Conservation (phyloP, 2,113 vertebrate species). For the Octodon degus region DNA sequence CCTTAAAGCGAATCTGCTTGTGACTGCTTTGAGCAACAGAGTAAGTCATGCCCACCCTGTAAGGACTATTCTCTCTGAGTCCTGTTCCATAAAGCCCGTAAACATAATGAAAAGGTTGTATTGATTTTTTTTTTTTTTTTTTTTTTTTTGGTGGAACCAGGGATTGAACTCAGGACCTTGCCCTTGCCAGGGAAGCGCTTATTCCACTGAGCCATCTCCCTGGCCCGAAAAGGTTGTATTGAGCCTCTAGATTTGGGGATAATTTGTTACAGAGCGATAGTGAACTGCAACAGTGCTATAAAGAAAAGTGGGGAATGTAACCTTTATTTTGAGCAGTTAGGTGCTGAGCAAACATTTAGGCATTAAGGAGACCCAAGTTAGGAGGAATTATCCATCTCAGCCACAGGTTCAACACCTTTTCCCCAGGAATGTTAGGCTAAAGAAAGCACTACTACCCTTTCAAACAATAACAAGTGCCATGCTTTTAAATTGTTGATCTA, state of each 20-base stretch:
- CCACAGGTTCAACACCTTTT: background rate
- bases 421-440: background rate
- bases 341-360: constrained; percentile 18
- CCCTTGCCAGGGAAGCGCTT: no score
- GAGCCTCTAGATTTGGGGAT: background rate
- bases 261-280: constrained; percentile 7
- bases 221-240: background rate
- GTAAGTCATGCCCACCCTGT: background rate
- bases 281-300: background rate
- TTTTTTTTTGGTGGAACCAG: rapidly evolving
- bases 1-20: background rate
- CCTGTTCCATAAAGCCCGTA: background rate
- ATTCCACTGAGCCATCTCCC: no score
- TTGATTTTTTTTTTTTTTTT: background rate
- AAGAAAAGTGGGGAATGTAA: background rate
- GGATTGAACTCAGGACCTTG: no score
- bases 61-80: background rate
- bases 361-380: background rate
- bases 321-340: constrained; percentile 42
- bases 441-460: constrained; percentile 2
- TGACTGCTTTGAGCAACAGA: background rate
- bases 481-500: constrained; percentile 43
- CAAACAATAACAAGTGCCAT: background rate
- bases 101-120: background rate
- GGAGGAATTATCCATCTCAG: background rate